A percentile compares a stretch with the other conserved stretches of the same genome.
Evolutionary conservation across 2,888 invertebrate genomes (phyloP).

Genomic region (Yponomeuta plumbellus): DNA sequence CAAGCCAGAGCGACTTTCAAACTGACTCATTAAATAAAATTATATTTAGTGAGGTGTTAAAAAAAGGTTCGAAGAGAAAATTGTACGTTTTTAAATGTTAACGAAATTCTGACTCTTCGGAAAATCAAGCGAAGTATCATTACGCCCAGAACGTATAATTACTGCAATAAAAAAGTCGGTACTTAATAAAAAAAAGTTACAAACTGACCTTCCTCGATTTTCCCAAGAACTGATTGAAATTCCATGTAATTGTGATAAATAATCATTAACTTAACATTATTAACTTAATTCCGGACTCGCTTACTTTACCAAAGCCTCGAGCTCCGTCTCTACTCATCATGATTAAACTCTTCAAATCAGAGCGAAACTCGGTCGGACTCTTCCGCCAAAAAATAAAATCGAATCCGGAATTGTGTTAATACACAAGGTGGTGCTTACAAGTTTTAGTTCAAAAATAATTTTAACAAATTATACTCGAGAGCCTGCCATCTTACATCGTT

Average conservation of each 20-base stretch:
- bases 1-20: neutral
- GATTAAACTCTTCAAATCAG: no score
- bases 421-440: no score
- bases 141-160: neutral
- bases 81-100: neutral
- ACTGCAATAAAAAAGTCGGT: neutral
- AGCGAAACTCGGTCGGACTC: no score
- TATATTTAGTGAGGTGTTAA: neutral
- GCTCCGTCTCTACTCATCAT: no score
- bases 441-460: neutral
- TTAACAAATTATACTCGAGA: neutral
- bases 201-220: neutral
- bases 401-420: no score
- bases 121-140: neutral
- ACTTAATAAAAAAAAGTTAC: neutral
- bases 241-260: neutral
- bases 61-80: neutral
- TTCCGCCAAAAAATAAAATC: no score
- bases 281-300: no score
- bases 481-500: constrained; percentile 20
- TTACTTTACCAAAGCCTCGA: no score
- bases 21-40: neutral
- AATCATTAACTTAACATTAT: no score
- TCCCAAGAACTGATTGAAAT: neutral
- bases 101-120: neutral